Percentiles rank a stretch among this genome's conserved stretches.
Conservation (phyloP, 2,888 invertebrate species). For the Catonia carolina region DNA sequence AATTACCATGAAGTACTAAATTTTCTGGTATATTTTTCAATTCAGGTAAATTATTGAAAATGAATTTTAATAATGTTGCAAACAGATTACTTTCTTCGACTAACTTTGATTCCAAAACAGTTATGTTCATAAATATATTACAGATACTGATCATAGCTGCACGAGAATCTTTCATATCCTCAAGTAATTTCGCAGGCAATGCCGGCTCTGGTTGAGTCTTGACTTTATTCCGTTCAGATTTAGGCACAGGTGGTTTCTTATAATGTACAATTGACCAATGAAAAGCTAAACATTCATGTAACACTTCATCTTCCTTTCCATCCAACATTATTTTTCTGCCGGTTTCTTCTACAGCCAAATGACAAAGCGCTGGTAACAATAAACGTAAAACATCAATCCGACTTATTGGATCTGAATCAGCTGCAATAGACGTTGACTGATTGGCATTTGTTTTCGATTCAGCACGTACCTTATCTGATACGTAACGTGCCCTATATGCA, state of each 20-base stretch:
- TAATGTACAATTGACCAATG: constrained; percentile 85
- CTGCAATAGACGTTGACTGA: constrained; percentile 37
- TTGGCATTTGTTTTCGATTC: constrained; percentile 41
- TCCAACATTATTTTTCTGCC: constrained; percentile 72
- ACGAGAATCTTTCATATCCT: constrained; percentile 78
- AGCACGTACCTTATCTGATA: constrained; percentile 59
- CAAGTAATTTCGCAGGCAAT: constrained; percentile 62
- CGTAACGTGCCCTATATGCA: constrained; percentile 58
- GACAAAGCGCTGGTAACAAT: constrained; percentile 82
- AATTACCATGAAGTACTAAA: constrained; percentile 75
- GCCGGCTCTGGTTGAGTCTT: constrained; percentile 70
- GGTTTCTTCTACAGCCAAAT: constrained; percentile 85
- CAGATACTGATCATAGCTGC: constrained; percentile 81
- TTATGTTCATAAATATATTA: constrained; percentile 87
- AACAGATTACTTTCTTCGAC: constrained; percentile 73
- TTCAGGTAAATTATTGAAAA: constrained; percentile 77
- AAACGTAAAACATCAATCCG: constrained; percentile 69
- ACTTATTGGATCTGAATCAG: constrained; percentile 50
- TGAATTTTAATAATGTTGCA: constrained; percentile 72
- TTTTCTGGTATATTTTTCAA: constrained; percentile 76
- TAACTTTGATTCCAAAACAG: constrained; percentile 76
- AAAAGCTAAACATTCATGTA: constrained; percentile 71
- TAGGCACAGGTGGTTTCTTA: constrained; percentile 72
- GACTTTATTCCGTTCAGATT: constrained; percentile 68
- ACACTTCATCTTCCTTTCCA: constrained; percentile 69